Base-by-base conservation (phyloP, 2,888 invertebrate genomes). In the Catocala fraxini region DNA sequence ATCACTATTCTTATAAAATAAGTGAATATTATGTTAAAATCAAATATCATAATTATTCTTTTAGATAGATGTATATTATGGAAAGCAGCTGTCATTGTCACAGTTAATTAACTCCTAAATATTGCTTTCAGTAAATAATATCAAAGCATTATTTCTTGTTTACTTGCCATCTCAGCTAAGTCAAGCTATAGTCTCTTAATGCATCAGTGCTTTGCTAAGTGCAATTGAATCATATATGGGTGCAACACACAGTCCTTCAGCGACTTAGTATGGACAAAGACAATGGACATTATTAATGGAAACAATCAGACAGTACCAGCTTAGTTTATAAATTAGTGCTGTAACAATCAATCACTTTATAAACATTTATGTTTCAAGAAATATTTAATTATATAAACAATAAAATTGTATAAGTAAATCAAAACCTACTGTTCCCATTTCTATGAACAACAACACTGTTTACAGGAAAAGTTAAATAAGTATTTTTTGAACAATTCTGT, bases 271-370 rank as follows among this genome's bases (percentile, higher is more conserved):
- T 59, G 61, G 59, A 59, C 56, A 56, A 71, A 75, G 70, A 80
- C 83, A 83, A 81, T 80, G 77, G 69, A 56, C 56, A 64, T 77
- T 70, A 68, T 41, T 68, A 66, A 71, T 69, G 67, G 68, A 66
- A 76, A 81, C 81, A 82, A 77, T 80, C 60, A 56, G 54, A 70
- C 70, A 63, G 56, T 66, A 59, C 55, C 67, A 51, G 51, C 55
- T 61, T 65, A 70, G 75, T 83, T 77, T 79, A 75, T 76, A 77
- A 79, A 76, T 76, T 58, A 51, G 57, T 65, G 63, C 56, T 41
- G 43, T 53, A 62, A 77, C 72, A 72, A 60, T 64, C 65, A 65
- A 51, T 47, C 33, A 39, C 49, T 64, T 56, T 51, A 62, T 54
- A 70, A 76, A 63, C 65, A 73, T 60, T 61, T 56, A 47, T 48